phyloP scores from a whole-genome alignment of 1,140 invertebrate genomes.

The Drosophila ficusphila region DNA sequence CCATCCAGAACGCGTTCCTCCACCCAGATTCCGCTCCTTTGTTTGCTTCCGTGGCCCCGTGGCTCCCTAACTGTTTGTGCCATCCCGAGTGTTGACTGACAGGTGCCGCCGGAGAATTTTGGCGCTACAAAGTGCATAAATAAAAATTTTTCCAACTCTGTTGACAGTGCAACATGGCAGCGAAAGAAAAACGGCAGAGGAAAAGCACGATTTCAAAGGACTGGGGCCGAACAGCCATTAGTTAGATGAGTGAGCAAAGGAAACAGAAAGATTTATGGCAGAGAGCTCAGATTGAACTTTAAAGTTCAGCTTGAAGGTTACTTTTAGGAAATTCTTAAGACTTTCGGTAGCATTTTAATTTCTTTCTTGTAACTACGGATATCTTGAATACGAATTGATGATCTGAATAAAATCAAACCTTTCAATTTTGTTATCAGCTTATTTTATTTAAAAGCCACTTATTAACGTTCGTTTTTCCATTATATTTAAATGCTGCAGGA shows the following conservation, averaged over 20 bases:
- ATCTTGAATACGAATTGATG: too few species aligned
- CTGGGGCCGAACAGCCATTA: constrained; percentile 14
- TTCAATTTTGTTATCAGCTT: too few species aligned
- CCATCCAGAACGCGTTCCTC: constrained; percentile 35
- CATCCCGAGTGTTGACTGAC: constrained; percentile 70
- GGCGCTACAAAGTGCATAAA: constrained; percentile 78
- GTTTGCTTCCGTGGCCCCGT: constrained; percentile 14
- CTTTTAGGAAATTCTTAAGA: too few species aligned
- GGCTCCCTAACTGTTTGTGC: constrained; percentile 28
- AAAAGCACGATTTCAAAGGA: neutral
- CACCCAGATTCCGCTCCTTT: constrained; percentile 22
- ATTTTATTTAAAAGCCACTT: too few species aligned
- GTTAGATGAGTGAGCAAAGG: constrained; percentile 30
- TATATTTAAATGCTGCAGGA: too few species aligned
- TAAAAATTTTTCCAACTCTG: constrained; percentile 63
- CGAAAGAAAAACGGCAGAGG: constrained; percentile 13
- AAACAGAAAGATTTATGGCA: constrained; percentile 14
- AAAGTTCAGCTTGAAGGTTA: constrained; percentile 2
- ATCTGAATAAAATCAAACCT: too few species aligned
- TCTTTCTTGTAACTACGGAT: too few species aligned
- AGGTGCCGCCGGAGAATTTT: constrained; percentile 77
- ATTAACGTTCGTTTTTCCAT: too few species aligned
- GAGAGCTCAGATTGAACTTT: constrained; percentile 5
- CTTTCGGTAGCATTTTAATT: neutral
- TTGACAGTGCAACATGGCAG: constrained; percentile 53